phyloP scores from a whole-genome alignment of 2,888 invertebrate species.

The Polyommatus iphigenia region DNA sequence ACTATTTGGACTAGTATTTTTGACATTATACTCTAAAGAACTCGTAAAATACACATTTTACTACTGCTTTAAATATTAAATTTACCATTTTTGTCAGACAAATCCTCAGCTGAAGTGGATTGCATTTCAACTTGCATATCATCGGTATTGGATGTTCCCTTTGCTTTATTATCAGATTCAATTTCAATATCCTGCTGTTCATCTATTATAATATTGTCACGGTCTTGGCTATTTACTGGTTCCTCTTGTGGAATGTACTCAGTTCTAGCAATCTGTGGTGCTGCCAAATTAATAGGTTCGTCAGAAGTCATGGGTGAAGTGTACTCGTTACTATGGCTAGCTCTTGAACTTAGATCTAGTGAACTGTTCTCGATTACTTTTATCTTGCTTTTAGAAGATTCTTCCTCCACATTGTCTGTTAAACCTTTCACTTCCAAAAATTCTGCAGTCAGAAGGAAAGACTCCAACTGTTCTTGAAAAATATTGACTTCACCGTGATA shows the following conservation, averaged over 20 bases:
- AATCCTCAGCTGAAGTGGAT: constrained; percentile 66
- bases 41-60: background rate
- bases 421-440: constrained; percentile 88
- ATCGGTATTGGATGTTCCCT: constrained; percentile 51
- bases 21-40: background rate
- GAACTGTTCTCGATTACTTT: constrained; percentile 62
- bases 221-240: constrained; percentile 48
- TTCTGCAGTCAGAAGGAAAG: constrained; percentile 89
- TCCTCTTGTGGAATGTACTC: constrained; percentile 63
- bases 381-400: constrained; percentile 60
- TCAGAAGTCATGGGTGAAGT: constrained; percentile 58
- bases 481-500: constrained; percentile 92
- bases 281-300: constrained; percentile 73
- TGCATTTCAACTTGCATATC: constrained; percentile 73
- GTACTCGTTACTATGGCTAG: constrained; percentile 57
- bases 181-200: constrained; percentile 53
- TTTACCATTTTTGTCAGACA: constrained; percentile 64
- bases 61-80: background rate
- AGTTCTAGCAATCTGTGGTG: constrained; percentile 61
- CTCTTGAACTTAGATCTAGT: constrained; percentile 70
- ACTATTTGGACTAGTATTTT: background rate
- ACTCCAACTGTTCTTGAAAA: constrained; percentile 87
- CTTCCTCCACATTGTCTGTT: constrained; percentile 80
- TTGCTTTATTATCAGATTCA: constrained; percentile 53
- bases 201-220: constrained; percentile 55